Base-by-base conservation (phyloP, 2,113 vertebrate genomes). In the Melanerpes formicivorus region DNA sequence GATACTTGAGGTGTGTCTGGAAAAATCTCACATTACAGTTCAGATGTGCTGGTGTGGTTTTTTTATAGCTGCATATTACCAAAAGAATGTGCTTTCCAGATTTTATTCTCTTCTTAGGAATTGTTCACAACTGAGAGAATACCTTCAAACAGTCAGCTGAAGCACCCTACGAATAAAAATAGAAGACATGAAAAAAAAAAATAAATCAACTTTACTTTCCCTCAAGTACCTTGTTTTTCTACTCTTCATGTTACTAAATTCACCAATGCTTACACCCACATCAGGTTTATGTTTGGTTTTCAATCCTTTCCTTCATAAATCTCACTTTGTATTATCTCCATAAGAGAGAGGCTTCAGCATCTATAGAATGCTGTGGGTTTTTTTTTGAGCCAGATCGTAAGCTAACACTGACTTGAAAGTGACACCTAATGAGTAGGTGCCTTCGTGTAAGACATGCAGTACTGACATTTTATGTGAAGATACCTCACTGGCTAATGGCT, bases 1-100 rank as follows among this genome's bases (percentile, higher is more conserved):
- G 81, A 95, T 90, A 54, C 55, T 71, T 77, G 85, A 95, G 91
- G 91, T 90, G 95, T 89, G 94, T 90, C 95, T 95, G 81, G 82
- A 80, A 96, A 95, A 90, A 90, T 75, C 71, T 96, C 93, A 10
- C 12, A 64, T 94, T 88, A 76, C 88, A 90, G 23, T 93, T 86
- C 80, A 82, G 54, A 60, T 79, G 48, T 76, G 30, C 80, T 79
- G 46, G 17, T 81, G 72, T 69, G 18, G 10, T n/a, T 32, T 66
- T 66, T 37, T 95, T 90, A 44, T 73, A 80, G 70, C 25, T 5
- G 14, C 66, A 12, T 46, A n/a, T 78, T 76, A 74, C 59, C 73
- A 50, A 56, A 63, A 34, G 50, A 88, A 92, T 81, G 62, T 78
- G 15, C 32, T 84, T 89, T 92, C 70, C 75, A 70, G 52, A 85